Base-by-base conservation (phyloP, 2,888 invertebrate genomes). In the Antheraea yamamai region DNA sequence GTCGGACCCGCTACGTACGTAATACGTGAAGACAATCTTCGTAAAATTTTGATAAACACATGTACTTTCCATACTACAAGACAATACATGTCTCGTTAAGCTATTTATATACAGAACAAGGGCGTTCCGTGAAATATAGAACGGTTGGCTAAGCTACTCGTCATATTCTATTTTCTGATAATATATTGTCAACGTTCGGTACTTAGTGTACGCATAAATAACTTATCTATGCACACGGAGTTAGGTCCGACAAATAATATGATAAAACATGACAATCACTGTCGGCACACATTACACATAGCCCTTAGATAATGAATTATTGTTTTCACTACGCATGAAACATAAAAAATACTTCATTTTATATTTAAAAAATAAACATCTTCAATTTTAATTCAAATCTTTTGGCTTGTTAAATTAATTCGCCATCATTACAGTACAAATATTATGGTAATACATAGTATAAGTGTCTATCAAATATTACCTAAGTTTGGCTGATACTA, bases 111-210 rank as follows among this genome's bases (percentile, higher is more conserved):
- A 47, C 12, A 47, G 47, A 47, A 47, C 47, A 47, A 47, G 47
- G 47, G 7, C 12, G 47, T 47, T 47, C 47, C 47, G 47, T 47
- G 47, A 47, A 47, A 47, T 47, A 47, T 47, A 47, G 47, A 47
- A 47, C 12, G 47, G 10, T 47, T 12, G 47, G 47, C 47, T 47
- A 47, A 47, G 12, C 12, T 47, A 47, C 14, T 30, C 30, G 16
- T 66, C 16, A 64, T 66, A 26, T 66, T 66, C 64, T 66, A 4
- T 66, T 26, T 66, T 66, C 14, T 66, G 61, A 23, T 66, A 66
- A 16, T 30, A 66, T 6, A 14, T 30, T 66, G 26, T 30, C 64
- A 26, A 26, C n/a, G 61, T 61, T 23, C n/a, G n/a, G 61, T 61
- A 61, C 30, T 66, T 26, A 30, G 30, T 30, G 30, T 66, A 66